Conservation (phyloP, 2,888 invertebrate genomes). For the Norana najaformis region DNA sequence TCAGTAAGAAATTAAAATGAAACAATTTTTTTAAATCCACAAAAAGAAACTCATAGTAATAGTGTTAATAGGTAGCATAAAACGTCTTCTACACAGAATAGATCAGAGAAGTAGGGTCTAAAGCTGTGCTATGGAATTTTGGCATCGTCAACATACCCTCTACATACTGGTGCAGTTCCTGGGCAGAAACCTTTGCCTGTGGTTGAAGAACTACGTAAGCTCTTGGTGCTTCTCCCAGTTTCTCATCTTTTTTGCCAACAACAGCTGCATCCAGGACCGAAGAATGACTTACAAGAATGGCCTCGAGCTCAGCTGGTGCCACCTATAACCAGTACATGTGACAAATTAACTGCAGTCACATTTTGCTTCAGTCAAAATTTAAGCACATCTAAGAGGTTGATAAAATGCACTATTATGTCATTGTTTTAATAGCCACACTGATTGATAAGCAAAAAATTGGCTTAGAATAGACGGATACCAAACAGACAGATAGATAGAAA, state of each 20-base stretch:
- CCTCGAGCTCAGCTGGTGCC: slow-evolving; percentile 39
- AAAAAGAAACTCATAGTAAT: not conserved
- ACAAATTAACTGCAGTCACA: not conserved
- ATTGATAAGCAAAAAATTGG: too few relatives aligned
- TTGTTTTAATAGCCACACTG: too few relatives aligned
- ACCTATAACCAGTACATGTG: slow-evolving; percentile 26
- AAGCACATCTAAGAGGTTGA: not conserved
- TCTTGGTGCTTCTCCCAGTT: slow-evolving; percentile 36
- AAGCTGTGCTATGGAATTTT: too few relatives aligned
- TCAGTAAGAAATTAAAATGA: not conserved
- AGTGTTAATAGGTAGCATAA: not conserved
- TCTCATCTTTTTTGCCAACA: slow-evolving; percentile 30
- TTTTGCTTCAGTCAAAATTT: not conserved
- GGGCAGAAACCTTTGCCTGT: not conserved
- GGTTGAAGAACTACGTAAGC: slow-evolving; percentile 37
- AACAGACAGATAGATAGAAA: too few relatives aligned
- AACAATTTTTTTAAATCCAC: not conserved
- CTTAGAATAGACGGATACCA: too few relatives aligned
- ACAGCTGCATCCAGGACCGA: slow-evolving; percentile 37
- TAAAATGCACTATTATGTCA: too few relatives aligned
- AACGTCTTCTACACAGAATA: not conserved
- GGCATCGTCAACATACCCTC: not conserved
- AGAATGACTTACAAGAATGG: slow-evolving; percentile 29
- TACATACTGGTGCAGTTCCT: not conserved
- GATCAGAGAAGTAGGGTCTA: not conserved